Conservation (phyloP, 53 echinoderm and acorn worm species). For the Hippasteria phrygiana region DNA sequence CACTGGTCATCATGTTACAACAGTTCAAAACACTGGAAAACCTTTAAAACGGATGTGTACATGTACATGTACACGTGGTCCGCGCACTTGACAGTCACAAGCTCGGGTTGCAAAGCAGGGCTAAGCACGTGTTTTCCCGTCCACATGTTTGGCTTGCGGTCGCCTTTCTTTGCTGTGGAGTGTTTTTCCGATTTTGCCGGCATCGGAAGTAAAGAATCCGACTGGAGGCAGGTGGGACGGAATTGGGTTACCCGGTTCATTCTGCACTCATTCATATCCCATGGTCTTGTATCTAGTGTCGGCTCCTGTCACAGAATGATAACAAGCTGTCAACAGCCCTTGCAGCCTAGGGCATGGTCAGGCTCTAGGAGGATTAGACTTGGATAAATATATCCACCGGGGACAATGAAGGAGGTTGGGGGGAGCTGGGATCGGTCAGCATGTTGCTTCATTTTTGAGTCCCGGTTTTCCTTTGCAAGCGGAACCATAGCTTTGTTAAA, state of each 20-base stretch:
- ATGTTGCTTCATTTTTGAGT: background rate
- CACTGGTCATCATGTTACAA: too few species aligned
- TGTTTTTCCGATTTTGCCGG: slow-evolving; percentile 1
- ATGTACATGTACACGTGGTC: background rate
- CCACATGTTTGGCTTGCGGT: background rate
- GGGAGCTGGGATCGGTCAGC: background rate
- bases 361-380: background rate
- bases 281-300: too few species aligned
- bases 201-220: slow-evolving; percentile 9
- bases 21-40: background rate
- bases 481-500: too few species aligned
- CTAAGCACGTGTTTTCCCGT: background rate
- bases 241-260: slow-evolving; percentile 13
- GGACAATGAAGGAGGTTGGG: background rate
- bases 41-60: slow-evolving; percentile 14
- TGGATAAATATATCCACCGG: background rate
- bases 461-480: background rate
- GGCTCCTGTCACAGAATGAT: background rate
- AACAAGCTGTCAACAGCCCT: slow-evolving; percentile 7
- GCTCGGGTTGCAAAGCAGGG: background rate
- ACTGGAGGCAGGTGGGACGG: background rate
- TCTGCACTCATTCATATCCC: background rate
- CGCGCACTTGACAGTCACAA: background rate
- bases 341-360: background rate
- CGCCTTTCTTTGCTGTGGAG: background rate